phyloP scores from a whole-genome alignment of 1,140 invertebrate genomes.

The Ephestia elutella region DNA sequence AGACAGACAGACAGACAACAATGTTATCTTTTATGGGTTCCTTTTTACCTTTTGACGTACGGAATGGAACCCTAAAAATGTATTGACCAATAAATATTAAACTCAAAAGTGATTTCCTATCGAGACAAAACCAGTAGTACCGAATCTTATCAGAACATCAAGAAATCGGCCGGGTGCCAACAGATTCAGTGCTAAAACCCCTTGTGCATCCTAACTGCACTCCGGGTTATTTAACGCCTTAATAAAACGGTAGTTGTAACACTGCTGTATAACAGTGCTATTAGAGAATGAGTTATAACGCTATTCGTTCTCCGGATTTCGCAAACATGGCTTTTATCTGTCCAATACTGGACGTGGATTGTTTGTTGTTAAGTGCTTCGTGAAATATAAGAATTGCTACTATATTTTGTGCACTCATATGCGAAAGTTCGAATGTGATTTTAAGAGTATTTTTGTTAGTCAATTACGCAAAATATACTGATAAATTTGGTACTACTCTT shows the following conservation, averaged over 20 bases:
- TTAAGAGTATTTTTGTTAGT: no score
- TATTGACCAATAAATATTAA: no score
- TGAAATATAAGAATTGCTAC: background rate
- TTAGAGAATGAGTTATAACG: background rate
- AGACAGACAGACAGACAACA: no score
- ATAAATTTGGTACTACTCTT: no score
- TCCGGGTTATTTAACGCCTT: background rate
- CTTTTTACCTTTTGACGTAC: no score
- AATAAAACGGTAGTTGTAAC: background rate
- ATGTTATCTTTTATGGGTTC: no score
- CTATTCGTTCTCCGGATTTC: background rate
- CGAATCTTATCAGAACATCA: background rate
- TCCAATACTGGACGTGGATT: background rate
- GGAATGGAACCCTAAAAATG: no score
- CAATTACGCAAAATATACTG: no score
- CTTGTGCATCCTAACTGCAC: background rate
- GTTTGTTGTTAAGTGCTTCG: background rate
- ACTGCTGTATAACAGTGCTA: slow-evolving; percentile 1
- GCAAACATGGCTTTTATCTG: background rate
- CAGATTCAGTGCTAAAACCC: background rate
- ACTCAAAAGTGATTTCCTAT: background rate
- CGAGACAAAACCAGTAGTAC: background rate
- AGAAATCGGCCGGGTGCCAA: slow-evolving; percentile 2
- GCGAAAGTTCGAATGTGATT: no score
- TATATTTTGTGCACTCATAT: no score